Percentiles rank a stretch among this genome's conserved stretches.
These are phyloP conservation scores for Tineola bisselliella DNA, from an alignment of 2,888 invertebrate genomes.

Conservation along the genomic window DNA sequence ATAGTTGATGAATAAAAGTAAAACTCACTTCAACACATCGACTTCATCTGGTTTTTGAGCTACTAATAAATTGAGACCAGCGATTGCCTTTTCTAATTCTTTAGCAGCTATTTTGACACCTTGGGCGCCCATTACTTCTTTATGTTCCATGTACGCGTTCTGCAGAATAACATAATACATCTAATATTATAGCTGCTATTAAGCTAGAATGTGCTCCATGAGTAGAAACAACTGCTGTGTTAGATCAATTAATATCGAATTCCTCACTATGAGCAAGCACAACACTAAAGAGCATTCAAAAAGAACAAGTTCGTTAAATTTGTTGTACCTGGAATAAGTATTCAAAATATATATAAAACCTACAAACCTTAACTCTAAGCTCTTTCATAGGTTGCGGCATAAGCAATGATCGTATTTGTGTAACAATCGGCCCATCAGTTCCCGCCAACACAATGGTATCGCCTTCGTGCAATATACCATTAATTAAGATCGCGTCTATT, in stretches of 20 bases:
- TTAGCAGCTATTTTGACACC: constrained; percentile 99
- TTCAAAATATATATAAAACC: too few relatives aligned
- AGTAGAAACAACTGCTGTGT: too few relatives aligned
- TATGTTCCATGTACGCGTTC: constrained; percentile 94
- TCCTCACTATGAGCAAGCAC: too few relatives aligned
- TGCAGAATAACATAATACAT: constrained; percentile 39
- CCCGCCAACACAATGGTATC: constrained; percentile 96
- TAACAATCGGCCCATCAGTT: constrained; percentile 97
- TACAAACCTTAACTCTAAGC: constrained; percentile 86
- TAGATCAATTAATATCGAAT: too few relatives aligned
- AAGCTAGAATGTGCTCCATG: too few relatives aligned
- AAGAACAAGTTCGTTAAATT: too few relatives aligned
- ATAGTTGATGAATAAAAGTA: neutral
- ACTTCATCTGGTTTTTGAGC: constrained; percentile 95
- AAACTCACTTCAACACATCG: constrained; percentile 75
- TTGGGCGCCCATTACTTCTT: constrained; percentile 94
- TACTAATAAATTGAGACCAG: constrained; percentile 91
- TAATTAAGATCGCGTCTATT: constrained; percentile 97
- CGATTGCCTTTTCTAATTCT: constrained; percentile 97
- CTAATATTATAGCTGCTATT: too few relatives aligned
- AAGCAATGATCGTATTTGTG: constrained; percentile 94
- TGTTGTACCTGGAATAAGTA: too few relatives aligned
- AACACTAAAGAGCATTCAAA: too few relatives aligned
- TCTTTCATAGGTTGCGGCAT: constrained; percentile 99
- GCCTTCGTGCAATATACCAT: constrained; percentile 92